Base-by-base conservation (phyloP, 92 coral and sea anemone species). In the Epizoanthus ramosus region DNA sequence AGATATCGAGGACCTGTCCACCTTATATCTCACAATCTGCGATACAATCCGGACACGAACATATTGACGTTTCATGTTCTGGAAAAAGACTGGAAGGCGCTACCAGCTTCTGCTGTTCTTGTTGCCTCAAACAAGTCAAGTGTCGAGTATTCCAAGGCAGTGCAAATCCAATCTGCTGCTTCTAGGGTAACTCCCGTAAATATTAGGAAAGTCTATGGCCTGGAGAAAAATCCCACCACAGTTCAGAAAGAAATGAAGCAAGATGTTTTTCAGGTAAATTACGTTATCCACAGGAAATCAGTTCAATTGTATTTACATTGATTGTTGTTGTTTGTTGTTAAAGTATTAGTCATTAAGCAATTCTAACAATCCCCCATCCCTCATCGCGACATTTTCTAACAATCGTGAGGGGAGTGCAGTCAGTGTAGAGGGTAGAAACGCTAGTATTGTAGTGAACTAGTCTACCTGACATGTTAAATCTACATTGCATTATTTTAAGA, bases 1-100 rank as follows among this genome's bases (percentile, higher is more conserved):
- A 13, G 43, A 12, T 65, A 65, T 39, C 70, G n/a, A 65, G 70
- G 70, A 24, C 43, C 37, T 21, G 80, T 74, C 28, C 80, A 74
- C 35, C 80, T 74, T 28, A 24, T 74, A 15, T 74, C 80, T 54
- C 80, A 74, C 80, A 74, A 74, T 65, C 52, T 56, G 0, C 80
- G 80, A 1, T 74, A 74, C 65, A 23, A 74, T 17, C 28, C 24
- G 43, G 66, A 74, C 66, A 56, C 80, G 4, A 35, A 33, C 4
- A 65, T 74, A 8, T 56, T 57, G 15, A 56, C 80, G 33, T 74
- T 74, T 57, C 80, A 74, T 31, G 14, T 74, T 0, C 66, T 74
- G 80, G 66, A 74, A 16, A 56, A 57, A 16, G 80, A 74, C 19
- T 74, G 80, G 80, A 54, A 74, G 2, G 63, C 66, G 21, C 15